Percentiles rank a stretch among this genome's conserved stretches.
phyloP scores from a whole-genome alignment of 2,888 invertebrate species.

The Troides aeacus region DNA sequence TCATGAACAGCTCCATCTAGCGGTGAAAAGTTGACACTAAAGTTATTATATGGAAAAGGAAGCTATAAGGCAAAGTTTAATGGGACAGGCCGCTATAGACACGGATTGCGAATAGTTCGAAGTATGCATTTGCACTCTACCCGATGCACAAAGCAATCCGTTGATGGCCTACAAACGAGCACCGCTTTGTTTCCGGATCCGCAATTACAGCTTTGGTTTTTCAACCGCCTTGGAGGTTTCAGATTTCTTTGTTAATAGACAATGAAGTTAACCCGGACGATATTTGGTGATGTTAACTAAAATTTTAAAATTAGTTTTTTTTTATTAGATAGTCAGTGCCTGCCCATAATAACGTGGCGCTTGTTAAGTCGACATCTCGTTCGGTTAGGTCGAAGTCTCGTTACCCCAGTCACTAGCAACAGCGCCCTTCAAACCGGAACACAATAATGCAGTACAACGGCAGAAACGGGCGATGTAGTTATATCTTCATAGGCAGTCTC shows the following conservation, averaged over 20 bases:
- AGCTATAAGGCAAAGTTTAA: constrained; percentile 14
- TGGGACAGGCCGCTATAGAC: constrained; percentile 15
- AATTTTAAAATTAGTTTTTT: no score
- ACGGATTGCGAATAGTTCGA: constrained; percentile 30
- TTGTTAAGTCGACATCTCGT: no score
- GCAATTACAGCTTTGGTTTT: constrained; percentile 34
- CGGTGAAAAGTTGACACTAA: neutral
- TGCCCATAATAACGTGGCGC: no score
- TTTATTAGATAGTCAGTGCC: no score
- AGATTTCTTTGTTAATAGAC: constrained; percentile 4
- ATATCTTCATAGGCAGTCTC: no score
- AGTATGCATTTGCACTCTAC: constrained; percentile 44
- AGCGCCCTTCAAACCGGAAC: no score
- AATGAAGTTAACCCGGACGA: neutral
- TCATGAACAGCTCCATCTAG: neutral
- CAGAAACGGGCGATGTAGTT: no score
- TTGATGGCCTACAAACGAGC: constrained; percentile 52
- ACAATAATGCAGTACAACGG: no score
- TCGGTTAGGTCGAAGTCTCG: no score
- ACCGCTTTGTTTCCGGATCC: constrained; percentile 43
- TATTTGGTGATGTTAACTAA: no score
- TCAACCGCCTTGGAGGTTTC: constrained; percentile 10
- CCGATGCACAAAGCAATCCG: constrained; percentile 49
- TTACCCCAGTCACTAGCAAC: no score
- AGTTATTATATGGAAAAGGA: neutral